Evolutionary conservation across 2,113 vertebrate genomes (phyloP).

Genomic region (Siphamia tubifer): DNA sequence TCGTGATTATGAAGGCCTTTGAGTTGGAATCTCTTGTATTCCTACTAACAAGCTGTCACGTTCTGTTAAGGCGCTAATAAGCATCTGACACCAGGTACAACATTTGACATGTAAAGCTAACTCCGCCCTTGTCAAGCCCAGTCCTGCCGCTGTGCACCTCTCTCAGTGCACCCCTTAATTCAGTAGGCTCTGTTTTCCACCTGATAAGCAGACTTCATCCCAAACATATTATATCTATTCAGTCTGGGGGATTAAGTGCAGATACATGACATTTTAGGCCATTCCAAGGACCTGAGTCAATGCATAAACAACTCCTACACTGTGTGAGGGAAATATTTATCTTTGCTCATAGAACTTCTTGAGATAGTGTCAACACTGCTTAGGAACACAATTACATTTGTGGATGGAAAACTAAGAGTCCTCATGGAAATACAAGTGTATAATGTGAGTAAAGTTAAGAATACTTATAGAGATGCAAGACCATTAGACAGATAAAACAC

Average conservation of each 20-base stretch:
- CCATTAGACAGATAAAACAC: background rate
- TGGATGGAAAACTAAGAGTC: constrained; percentile 61
- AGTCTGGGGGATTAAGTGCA: constrained; percentile 56
- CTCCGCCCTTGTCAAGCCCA: constrained; percentile 35
- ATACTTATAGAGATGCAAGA: background rate
- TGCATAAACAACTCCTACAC: constrained; percentile 71
- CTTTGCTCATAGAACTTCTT: constrained; percentile 72
- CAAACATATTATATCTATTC: constrained; percentile 58
- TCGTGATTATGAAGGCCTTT: background rate
- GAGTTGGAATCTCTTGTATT: background rate
- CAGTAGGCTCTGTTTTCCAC: constrained; percentile 17
- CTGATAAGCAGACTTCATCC: constrained; percentile 54
- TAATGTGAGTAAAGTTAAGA: constrained; percentile 16
- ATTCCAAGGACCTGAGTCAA: constrained; percentile 71
- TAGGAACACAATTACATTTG: constrained; percentile 70
- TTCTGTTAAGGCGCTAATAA: background rate
- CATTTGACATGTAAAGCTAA: constrained; percentile 24
- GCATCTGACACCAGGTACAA: constrained; percentile 32
- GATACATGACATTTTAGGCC: constrained; percentile 68
- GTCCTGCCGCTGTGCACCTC: constrained; percentile 36
- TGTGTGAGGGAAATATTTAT: constrained; percentile 74
- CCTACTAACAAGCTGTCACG: constrained; percentile 22
- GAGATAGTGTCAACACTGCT: constrained; percentile 72
- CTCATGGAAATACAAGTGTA: constrained; percentile 48
- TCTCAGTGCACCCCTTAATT: constrained; percentile 12